These are phyloP conservation scores for Menura novaehollandiae DNA, from an alignment of 2,113 vertebrate genomes.

Conservation along the genomic window DNA sequence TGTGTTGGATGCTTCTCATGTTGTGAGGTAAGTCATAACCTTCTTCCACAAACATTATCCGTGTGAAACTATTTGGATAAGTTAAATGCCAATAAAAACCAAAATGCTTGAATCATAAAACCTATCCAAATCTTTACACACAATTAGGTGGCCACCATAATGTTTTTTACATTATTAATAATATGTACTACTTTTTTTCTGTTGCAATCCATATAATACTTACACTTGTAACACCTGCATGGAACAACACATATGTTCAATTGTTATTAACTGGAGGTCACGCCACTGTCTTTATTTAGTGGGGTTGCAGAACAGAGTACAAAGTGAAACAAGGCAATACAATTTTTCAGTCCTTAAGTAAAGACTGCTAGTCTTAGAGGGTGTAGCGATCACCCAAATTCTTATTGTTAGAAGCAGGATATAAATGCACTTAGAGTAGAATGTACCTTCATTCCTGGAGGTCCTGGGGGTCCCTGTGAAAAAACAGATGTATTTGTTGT, in stretches of 20 bases:
- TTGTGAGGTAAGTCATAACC: not conserved
- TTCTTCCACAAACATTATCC: not conserved
- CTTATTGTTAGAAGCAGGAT: not conserved
- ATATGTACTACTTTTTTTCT: not conserved
- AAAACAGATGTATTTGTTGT: not conserved
- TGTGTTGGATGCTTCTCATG: not conserved
- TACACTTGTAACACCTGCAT: not conserved
- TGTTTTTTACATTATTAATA: not conserved
- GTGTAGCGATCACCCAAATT: not conserved
- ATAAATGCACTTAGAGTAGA: not conserved
- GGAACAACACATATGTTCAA: not conserved
- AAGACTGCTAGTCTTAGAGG: not conserved
- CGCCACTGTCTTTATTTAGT: not conserved
- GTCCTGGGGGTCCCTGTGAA: slow-evolving; percentile 83
- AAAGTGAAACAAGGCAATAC: not conserved
- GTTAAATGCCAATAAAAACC: not conserved
- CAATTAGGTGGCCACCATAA: not conserved
- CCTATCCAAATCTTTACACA: not conserved
- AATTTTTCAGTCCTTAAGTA: not conserved
- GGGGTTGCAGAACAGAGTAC: not conserved
- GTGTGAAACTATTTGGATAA: not conserved
- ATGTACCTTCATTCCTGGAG: slow-evolving; percentile 86
- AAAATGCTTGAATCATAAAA: not conserved
- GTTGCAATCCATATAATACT: not conserved
- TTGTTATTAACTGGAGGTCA: not conserved